Base-by-base conservation (phyloP, 2,888 invertebrate genomes). In the Drosophila ochracea region DNA sequence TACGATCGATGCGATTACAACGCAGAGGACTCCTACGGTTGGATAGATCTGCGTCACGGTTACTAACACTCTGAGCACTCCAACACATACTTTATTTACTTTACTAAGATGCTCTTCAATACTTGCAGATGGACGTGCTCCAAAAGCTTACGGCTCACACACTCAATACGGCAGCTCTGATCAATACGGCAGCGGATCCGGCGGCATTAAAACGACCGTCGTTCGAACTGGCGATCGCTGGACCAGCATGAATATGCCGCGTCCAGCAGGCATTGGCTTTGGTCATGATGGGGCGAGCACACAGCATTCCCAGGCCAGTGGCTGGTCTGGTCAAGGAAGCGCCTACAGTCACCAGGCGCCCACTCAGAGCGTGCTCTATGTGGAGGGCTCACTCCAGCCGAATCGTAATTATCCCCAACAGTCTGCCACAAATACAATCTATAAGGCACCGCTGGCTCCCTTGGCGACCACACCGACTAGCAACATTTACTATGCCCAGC, bases 161-260 rank as follows among this genome's bases (percentile, higher is more conserved):
- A 5, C 21, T 47, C 47, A 7, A 47, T 47, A 47, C 4, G n/a
- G 28, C 28, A 57, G n/a, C 28, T n/a, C n/a, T 3, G n/a, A 57
- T 57, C 83, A 73, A 49, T 76, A 75, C 25, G 71, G 43, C 52
- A 71, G 63, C 30, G 60, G 49, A 1, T 50, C 73, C n/a, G 67
- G 66, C 21, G 68, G 64, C 63, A 64, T 66, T n/a, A 74, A 74
- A 43, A 79, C 80, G 1, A 66, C 84, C 6, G 52, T 49, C 3
- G 21, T 58, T 1, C 39, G 52, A 4, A 47, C 57, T 5, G 76
- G 81, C 6, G 82, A 91, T 71, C 92, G 93, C 28, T 92, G 92
- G 92, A 76, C 85, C 4, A 83, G 76, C 28, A 93, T 93, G 92
- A 89, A 92, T 35, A 85, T 91, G 77, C 88, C 90, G 2, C 90